Conservation (phyloP, 2,888 invertebrate genomes). For the Platypus cylindrus region DNA sequence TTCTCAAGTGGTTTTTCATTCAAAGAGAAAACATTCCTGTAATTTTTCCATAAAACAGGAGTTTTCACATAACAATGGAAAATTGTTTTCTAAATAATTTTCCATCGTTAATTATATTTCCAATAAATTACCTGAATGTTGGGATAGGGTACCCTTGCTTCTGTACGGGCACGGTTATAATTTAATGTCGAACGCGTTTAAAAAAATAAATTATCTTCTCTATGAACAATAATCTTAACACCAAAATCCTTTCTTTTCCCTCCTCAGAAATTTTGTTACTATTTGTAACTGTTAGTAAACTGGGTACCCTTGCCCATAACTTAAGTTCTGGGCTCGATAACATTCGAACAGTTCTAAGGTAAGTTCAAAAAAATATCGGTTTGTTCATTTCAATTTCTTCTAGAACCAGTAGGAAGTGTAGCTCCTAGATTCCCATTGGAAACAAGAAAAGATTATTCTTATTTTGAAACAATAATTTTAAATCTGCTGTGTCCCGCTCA, state of each 20-base stretch:
- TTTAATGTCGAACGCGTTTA: slow-evolving; percentile 15
- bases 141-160: slow-evolving; percentile 92
- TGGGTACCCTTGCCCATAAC: slow-evolving; percentile 32
- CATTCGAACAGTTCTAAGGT: slow-evolving; percentile 18
- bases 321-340: slow-evolving; percentile 14
- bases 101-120: slow-evolving; percentile 17
- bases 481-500: slow-evolving; percentile 53
- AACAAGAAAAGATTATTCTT: slow-evolving; percentile 44
- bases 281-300: slow-evolving; percentile 9
- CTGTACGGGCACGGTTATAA: slow-evolving; percentile 36
- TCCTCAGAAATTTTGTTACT: no score
- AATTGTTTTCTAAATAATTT: slow-evolving; percentile 20
- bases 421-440: slow-evolving; percentile 62
- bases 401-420: slow-evolving; percentile 42
- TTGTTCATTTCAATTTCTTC: slow-evolving; percentile 15
- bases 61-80: slow-evolving; percentile 17
- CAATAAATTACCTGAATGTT: slow-evolving; percentile 79
- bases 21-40: no score
- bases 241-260: neutral
- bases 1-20: no score
- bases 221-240: slow-evolving; percentile 3
- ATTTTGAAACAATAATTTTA: slow-evolving; percentile 36
- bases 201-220: neutral
- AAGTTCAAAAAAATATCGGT: slow-evolving; percentile 15
- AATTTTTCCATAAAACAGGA: no score